Evolutionary conservation across 2,113 vertebrate genomes (phyloP), one percentile per base, ranked within the genome.

Genomic region (Camelus dromedarius): DNA sequence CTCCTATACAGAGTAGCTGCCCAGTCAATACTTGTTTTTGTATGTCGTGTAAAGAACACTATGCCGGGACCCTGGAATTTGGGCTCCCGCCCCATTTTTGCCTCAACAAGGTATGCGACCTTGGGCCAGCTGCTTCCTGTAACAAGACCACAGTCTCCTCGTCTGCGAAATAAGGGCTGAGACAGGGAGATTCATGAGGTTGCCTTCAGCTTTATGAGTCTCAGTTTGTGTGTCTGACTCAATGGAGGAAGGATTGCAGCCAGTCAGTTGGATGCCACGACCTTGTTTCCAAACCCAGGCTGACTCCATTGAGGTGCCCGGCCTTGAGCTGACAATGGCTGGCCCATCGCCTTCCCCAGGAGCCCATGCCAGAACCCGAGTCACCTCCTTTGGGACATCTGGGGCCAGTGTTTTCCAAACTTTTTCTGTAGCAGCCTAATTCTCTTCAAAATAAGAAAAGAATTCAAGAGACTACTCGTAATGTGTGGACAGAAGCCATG

Each of bases 201-300:
- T 2, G 8, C 66, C 93, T 93, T 91, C 50, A 77, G 83, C 50
- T 93, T 95, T 89, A 85, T 86, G 86, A 93, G 67, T 91, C 93
- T 91, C 80, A 28, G 69, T 95, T 77, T 96, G 91, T 96, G 69
- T 88, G 69, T 92, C 80, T 95, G 84, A 96, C 95, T 93, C 89
- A 95, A 87, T 81, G 60, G 58, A 52, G 35, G 84, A 93, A 94
- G 92, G 92, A 97, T 62, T 91, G 72, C 5, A 93, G 69, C 52
- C 95, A 77, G 48, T 87, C 86, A 38, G 9, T 96, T 93, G 92
- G 72, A 64, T 93, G 94, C 60, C 72, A 90, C 35, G 22, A 83
- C 82, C 86, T 95, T 91, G 60, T 90, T 96, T 96, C 75, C 93
- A 92, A 87, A 76, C 48, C 22, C 50, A 7, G 24, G 48, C 80